Percentiles rank a stretch among this genome's conserved stretches.
Conservation (phyloP, 2,888 invertebrate species). For the Oxyteleia sp. region DNA sequence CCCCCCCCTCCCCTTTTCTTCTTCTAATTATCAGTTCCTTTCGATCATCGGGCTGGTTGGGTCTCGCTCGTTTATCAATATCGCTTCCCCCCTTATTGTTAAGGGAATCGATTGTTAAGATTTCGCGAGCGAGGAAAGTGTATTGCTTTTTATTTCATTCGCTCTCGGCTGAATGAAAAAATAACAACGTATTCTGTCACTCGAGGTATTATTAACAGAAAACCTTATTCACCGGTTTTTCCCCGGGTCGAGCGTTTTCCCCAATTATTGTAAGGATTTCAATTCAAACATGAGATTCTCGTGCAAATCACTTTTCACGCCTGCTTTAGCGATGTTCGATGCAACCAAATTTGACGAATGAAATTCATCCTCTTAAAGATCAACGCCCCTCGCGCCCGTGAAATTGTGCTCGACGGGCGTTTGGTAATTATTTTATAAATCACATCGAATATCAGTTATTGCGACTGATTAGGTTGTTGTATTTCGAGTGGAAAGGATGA, state of each 20-base stretch:
- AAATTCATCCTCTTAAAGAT: constrained; percentile 22
- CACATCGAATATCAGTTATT: no score
- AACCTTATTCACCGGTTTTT: constrained; percentile 46
- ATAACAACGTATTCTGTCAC: constrained; percentile 26
- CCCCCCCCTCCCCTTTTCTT: neutral
- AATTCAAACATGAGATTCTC: constrained; percentile 48
- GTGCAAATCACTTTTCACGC: constrained; percentile 53
- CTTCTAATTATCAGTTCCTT: constrained; percentile 18
- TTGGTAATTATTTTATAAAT: no score
- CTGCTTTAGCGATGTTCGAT: constrained; percentile 44
- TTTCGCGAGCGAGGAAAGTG: neutral
- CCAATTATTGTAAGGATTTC: constrained; percentile 58
- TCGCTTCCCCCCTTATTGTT: neutral
- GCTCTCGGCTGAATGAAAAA: constrained; percentile 5
- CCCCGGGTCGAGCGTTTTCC: constrained; percentile 41
- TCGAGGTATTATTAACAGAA: constrained; percentile 45
- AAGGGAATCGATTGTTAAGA: constrained; percentile 12
- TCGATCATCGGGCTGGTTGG: constrained; percentile 32
- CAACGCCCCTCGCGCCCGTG: neutral
- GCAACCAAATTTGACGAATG: constrained; percentile 31
- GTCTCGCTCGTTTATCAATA: constrained; percentile 6
- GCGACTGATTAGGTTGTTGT: no score
- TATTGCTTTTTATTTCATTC: constrained; percentile 8
- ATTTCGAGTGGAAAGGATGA: no score
- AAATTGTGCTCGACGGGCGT: neutral